These are phyloP conservation scores for Ceratitis capitata DNA, from an alignment of 1,140 invertebrate species.

Conservation along the genomic window DNA sequence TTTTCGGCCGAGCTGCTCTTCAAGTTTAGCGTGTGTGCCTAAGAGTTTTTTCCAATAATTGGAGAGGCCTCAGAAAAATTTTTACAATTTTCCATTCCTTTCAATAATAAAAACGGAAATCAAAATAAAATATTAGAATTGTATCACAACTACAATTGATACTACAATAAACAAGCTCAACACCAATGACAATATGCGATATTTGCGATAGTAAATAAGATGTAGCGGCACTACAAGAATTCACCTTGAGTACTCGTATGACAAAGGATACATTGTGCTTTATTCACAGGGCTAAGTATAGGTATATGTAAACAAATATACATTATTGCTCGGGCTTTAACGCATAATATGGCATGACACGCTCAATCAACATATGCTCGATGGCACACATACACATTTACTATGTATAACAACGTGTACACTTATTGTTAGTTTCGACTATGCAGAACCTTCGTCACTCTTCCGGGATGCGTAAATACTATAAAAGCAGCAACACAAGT, in stretches of 20 bases:
- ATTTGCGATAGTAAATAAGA: too few species aligned
- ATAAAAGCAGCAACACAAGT: neutral
- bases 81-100: too few species aligned
- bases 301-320: neutral
- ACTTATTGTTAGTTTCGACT: neutral
- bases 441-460: neutral
- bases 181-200: neutral
- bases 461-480: neutral
- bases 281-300: neutral
- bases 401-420: neutral
- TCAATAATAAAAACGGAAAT: too few species aligned
- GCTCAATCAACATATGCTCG: neutral
- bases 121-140: too few species aligned
- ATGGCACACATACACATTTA: neutral
- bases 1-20: too few species aligned
- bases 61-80: too few species aligned
- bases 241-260: neutral
- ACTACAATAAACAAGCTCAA: neutral
- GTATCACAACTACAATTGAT: neutral
- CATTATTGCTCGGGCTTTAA: neutral
- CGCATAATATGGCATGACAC: neutral
- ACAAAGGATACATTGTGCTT: neutral
- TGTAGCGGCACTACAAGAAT: neutral
- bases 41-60: too few species aligned
- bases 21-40: too few species aligned